Conservation (phyloP, 2,797 vertebrate species). For the Cyclopterus lumpus region DNA sequence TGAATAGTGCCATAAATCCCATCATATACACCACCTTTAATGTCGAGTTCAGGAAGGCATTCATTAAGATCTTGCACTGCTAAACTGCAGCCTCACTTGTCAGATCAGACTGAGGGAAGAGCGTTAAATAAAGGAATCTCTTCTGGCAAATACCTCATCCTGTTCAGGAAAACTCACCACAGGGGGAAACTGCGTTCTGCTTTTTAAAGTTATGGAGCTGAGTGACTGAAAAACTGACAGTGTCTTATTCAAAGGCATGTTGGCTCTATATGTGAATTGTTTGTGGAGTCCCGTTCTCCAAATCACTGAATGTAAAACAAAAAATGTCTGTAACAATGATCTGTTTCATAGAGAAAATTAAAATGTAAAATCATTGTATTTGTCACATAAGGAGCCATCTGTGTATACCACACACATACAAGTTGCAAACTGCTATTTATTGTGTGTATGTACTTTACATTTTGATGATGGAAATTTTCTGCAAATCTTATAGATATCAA, state of each 20-base stretch:
- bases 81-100: conserved; percentile 69
- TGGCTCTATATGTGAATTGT: conserved; percentile 61
- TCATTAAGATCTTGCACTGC: conserved; percentile 99
- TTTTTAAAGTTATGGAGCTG: conserved; percentile 43
- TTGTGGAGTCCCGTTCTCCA: conserved; percentile 69
- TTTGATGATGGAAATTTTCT: conserved; percentile 57
- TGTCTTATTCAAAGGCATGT: conserved; percentile 49
- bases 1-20: conserved; percentile 98
- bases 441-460: conserved; percentile 70
- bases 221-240: conserved; percentile 48
- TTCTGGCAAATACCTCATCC: conserved; percentile 77
- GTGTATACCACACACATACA: conserved; percentile 74
- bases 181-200: conserved; percentile 37
- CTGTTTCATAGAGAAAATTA: conserved; percentile 58
- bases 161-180: conserved; percentile 62
- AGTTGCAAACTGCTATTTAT: conserved; percentile 71
- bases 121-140: conserved; percentile 49
- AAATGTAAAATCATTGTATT: conserved; percentile 66
- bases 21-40: conserved; percentile 99
- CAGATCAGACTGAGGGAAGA: conserved; percentile 49
- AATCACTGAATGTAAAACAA: conserved; percentile 82
- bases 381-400: conserved; percentile 71
- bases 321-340: conserved; percentile 79
- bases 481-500: conserved; percentile 60
- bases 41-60: conserved; percentile 97